Evolutionary conservation across 2,113 vertebrate genomes (phyloP), one percentile per base, ranked within the genome.

Genomic region (Apteryx owenii): DNA sequence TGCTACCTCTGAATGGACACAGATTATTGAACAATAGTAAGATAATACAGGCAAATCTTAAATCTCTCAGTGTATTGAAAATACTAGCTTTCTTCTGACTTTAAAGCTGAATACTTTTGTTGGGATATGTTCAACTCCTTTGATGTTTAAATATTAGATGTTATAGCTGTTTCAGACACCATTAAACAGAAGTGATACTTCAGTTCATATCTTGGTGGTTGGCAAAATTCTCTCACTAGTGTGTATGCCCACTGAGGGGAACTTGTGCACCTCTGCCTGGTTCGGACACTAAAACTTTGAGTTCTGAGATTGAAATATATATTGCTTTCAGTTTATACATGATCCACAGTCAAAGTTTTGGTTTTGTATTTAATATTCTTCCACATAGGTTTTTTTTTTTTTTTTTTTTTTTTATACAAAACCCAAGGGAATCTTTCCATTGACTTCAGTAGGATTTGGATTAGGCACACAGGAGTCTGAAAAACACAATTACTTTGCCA

Each of bases 101-200:
- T 93, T 68, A 77, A 81, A 88, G 73, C 76, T 68, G 20, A 96
- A 90, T 93, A 84, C 38, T 56, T 84, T 96, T 93, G 4, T 5
- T 82, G 54, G 62, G 42, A 73, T 85, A 51, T 53, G 12, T 81
- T 96, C 64, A 72, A 9, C 25, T 68, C 64, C 77, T 95, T 97
- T 95, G 89, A 97, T 95, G 36, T 81, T 83, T 90, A 86, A 96
- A 65, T 48, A 79, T 51, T 72, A 61, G 53, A 76, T 76, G 44
- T 69, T 69, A 66, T n/a, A 85, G 48, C 36, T 88, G n/a, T 86
- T 89, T 93, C 79, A 95, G 80, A 65, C 82, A 93, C 73, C 3
- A 15, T 76, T 82, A 80, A 90, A 46, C 26, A 81, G 54, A 84
- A 95, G 13, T 51, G 25, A 36, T 95, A 85, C 31, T 76, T 93